Evolutionary conservation across 2,113 vertebrate species (phyloP).

Genomic region (Galeopterus variegatus): DNA sequence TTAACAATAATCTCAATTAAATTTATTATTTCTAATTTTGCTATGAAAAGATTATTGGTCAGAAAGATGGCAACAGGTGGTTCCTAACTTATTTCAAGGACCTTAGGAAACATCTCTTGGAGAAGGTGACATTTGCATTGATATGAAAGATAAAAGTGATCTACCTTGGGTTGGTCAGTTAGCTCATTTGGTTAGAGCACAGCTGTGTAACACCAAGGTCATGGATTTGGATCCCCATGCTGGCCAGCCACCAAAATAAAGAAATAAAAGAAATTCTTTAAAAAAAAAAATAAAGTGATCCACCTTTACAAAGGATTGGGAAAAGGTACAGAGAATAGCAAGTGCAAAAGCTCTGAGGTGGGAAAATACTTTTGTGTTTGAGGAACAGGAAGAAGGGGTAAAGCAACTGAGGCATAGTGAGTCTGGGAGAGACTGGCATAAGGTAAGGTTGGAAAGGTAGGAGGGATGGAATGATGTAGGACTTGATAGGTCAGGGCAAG

Average conservation of each 20-base stretch:
- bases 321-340: neutral
- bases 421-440: neutral
- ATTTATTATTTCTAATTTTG: constrained; percentile 13
- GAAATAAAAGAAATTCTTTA: too few species aligned
- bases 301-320: neutral
- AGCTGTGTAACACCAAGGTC: too few species aligned
- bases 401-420: neutral
- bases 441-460: neutral
- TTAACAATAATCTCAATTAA: constrained; percentile 50
- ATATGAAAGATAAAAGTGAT: constrained; percentile 3
- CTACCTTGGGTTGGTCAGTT: neutral
- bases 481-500: neutral
- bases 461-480: neutral
- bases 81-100: neutral
- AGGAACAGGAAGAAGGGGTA: neutral
- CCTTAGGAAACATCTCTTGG: neutral
- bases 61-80: neutral
- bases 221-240: neutral
- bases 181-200: too few species aligned
- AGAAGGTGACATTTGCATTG: neutral
- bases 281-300: neutral
- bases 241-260: too few species aligned
- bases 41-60: neutral
- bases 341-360: neutral
- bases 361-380: neutral